Percentiles rank a stretch among this genome's conserved stretches.
phyloP scores from a whole-genome alignment of 2,888 invertebrate species.

The Noctua comes region DNA sequence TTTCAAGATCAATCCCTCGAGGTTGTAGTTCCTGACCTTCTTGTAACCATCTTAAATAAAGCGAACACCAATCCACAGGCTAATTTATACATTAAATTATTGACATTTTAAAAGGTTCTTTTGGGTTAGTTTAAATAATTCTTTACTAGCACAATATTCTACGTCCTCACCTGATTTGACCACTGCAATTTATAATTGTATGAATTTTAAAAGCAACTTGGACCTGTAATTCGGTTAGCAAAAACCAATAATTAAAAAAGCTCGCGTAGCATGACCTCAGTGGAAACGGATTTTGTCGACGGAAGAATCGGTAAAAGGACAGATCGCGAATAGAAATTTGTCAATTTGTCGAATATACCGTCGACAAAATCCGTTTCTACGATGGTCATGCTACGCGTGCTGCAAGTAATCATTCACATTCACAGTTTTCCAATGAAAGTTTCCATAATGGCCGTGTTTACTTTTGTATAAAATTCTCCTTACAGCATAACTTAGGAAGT shows the following conservation, averaged over 20 bases:
- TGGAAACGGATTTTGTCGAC: too few relatives aligned
- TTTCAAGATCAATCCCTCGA: not conserved
- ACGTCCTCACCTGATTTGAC: not conserved
- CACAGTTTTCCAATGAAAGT: not conserved
- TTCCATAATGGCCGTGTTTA: not conserved
- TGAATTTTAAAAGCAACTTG: not conserved
- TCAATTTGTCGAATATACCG: too few relatives aligned
- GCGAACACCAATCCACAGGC: not conserved
- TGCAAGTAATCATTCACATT: not conserved
- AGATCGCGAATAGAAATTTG: too few relatives aligned
- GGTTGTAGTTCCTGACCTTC: not conserved
- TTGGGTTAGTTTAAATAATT: too few relatives aligned
- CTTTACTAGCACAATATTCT: not conserved
- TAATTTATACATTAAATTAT: too few relatives aligned
- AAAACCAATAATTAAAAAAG: too few relatives aligned
- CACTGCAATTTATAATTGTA: not conserved
- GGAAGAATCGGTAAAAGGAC: too few relatives aligned
- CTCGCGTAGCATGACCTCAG: too few relatives aligned
- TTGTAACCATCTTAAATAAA: not conserved
- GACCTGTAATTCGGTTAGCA: not conserved
- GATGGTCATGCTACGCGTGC: too few relatives aligned
- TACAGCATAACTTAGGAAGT: conserved; percentile 10
- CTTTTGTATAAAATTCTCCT: conserved; percentile 6
- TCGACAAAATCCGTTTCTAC: too few relatives aligned
- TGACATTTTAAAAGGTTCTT: too few relatives aligned